phyloP scores from a whole-genome alignment of 1,140 invertebrate genomes.

The Cotesia glomerata region DNA sequence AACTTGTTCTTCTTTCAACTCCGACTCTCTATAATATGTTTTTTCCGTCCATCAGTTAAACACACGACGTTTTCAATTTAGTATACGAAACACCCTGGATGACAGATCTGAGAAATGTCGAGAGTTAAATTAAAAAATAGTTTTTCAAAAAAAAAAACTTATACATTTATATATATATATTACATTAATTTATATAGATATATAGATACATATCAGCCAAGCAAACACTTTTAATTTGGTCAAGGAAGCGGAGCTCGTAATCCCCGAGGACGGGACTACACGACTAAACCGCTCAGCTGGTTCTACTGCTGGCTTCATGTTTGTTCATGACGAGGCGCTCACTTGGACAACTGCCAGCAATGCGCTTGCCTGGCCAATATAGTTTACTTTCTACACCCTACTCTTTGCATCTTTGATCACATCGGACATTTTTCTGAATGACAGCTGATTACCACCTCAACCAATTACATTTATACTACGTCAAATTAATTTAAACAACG shows the following conservation, averaged over 20 bases:
- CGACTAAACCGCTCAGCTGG: slow-evolving; percentile 33
- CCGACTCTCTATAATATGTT: too few relatives aligned
- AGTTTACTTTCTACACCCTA: slow-evolving; percentile 36
- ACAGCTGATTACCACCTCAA: too few relatives aligned
- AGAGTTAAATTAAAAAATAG: too few relatives aligned
- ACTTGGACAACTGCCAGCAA: slow-evolving; percentile 58
- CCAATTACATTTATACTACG: not conserved
- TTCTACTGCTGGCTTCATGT: slow-evolving; percentile 41
- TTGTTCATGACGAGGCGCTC: slow-evolving; percentile 43
- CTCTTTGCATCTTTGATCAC: slow-evolving; percentile 32
- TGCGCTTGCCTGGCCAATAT: slow-evolving; percentile 56
- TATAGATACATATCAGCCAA: not conserved
- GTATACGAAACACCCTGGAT: not conserved
- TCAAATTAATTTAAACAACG: not conserved
- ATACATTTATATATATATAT: not conserved
- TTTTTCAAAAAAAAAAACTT: not conserved
- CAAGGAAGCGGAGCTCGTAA: slow-evolving; percentile 17
- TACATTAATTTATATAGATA: not conserved
- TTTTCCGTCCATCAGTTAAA: not conserved
- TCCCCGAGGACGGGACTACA: slow-evolving; percentile 17
- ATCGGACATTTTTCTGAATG: slow-evolving; percentile 10
- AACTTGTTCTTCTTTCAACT: not conserved
- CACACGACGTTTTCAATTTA: not conserved
- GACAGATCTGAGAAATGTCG: not conserved
- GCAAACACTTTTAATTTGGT: slow-evolving; percentile 10